Base-by-base conservation (phyloP, 2,797 vertebrate species). In the Eutrigla gurnardus region DNA sequence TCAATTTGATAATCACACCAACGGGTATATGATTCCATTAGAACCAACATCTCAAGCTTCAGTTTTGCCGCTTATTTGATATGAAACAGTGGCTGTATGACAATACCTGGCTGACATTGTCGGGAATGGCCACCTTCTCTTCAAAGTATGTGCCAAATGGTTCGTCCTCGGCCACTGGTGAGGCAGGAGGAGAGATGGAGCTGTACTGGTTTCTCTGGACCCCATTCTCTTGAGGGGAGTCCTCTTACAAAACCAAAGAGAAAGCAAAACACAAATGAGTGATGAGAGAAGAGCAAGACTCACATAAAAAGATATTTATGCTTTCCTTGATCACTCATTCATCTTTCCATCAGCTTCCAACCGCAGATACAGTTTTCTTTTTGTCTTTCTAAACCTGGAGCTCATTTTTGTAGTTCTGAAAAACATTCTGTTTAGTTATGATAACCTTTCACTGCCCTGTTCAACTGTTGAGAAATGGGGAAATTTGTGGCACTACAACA, bases 81-180 rank as follows among this genome's bases (percentile, higher is more conserved):
- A 61, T n/a, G 9, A 65, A 64, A 52, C 12, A n/a, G n/a, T 6
- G 10, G 6, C 14, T 14, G 7, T 8, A 18, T 4, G 25, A 54
- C 37, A 12, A 15, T 90, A 95, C 95, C 94, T 93, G 85, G 65
- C 60, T 93, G 74, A 77, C 85, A 73, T 92, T 94, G 25, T 96
- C 93, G 0, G 98, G 97, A 81, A 99, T 95, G 0, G 90, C 82
- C 36, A 99, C 94, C 80, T 96, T 99, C 78, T 96, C 96, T 59
- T 98, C 95, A 11, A 97, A 97, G 91, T 98, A 98, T 3, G 96
- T 97, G 84, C 94, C 93, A 65, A 97, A 96, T 0, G 92, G 92
- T 7, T 97, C 92, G 0, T 95, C 95, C 0, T 90, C 62, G 0
- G 63, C 75, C 0, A 81, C 85, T 0, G 91, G 86, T 0, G 91